These are phyloP conservation scores for Rhinichthys osculus DNA, from an alignment of 2,797 vertebrate species.

Conservation along the genomic window DNA sequence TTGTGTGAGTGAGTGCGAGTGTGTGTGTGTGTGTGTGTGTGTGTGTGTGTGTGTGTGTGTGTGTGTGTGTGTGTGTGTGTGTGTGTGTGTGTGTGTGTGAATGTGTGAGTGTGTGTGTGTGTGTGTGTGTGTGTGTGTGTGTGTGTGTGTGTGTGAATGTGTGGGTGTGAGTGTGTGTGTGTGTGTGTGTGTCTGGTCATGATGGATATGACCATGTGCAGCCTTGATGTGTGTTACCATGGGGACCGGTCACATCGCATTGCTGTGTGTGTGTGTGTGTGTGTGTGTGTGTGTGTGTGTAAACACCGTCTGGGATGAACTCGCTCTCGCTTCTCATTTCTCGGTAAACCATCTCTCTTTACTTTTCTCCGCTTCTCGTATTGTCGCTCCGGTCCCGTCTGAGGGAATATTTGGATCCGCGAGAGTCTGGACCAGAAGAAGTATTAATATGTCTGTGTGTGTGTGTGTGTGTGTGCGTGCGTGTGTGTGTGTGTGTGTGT, in stretches of 20 bases:
- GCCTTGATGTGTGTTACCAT: slow-evolving; percentile 39
- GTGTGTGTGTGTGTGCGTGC: no score
- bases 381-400: slow-evolving; percentile 15
- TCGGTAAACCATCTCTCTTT: background rate
- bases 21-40: no score
- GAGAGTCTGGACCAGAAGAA: slow-evolving; percentile 27
- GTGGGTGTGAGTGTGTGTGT: no score
- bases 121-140: no score
- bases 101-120: no score
- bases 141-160: no score
- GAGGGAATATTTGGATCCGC: slow-evolving; percentile 29
- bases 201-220: slow-evolving; percentile 38
- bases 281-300: no score
- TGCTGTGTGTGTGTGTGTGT: background rate
- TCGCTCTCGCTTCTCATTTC: slow-evolving; percentile 1
- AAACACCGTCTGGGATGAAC: slow-evolving; percentile 11
- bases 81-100: no score
- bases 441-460: background rate
- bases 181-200: background rate
- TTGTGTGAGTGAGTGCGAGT: no score
- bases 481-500: background rate
- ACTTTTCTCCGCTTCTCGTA: background rate
- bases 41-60: no score
- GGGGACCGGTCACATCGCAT: slow-evolving; percentile 11
- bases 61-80: no score